Evolutionary conservation across 1,140 invertebrate species (phyloP).

Genomic region (Lepidurus couesii): DNA sequence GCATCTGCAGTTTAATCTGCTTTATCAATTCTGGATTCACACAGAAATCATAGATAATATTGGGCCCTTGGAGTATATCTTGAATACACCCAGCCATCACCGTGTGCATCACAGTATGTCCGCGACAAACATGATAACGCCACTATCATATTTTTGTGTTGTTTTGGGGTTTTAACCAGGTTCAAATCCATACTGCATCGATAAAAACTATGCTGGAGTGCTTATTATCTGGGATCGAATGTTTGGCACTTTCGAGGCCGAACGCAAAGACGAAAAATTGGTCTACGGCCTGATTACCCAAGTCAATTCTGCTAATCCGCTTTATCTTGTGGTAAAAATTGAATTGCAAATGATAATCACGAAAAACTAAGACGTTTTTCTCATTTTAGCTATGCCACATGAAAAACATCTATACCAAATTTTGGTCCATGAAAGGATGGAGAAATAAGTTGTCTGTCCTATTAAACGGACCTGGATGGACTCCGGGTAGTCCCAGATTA

Average conservation of each 20-base stretch:
- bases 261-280: slow-evolving; percentile 47
- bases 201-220: slow-evolving; percentile 58
- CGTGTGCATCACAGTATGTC: slow-evolving; percentile 53
- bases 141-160: not conserved
- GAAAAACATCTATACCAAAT: slow-evolving; percentile 55
- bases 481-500: slow-evolving; percentile 68
- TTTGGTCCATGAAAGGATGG: slow-evolving; percentile 52
- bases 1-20: slow-evolving; percentile 48
- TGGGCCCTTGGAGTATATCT: slow-evolving; percentile 52
- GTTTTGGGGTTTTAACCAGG: slow-evolving; percentile 39
- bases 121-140: not conserved
- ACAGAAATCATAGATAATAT: slow-evolving; percentile 48
- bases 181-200: slow-evolving; percentile 57
- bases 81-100: slow-evolving; percentile 57
- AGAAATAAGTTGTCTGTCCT: slow-evolving; percentile 61
- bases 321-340: slow-evolving; percentile 48
- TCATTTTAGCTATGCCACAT: slow-evolving; percentile 65
- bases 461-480: slow-evolving; percentile 83
- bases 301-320: slow-evolving; percentile 49
- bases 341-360: not conserved
- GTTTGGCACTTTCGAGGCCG: slow-evolving; percentile 53
- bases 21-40: slow-evolving; percentile 52
- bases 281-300: slow-evolving; percentile 53
- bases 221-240: slow-evolving; percentile 57
- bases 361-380: not conserved